These are phyloP conservation scores for Falco biarmicus DNA, from an alignment of 2,797 vertebrate species.

Conservation along the genomic window DNA sequence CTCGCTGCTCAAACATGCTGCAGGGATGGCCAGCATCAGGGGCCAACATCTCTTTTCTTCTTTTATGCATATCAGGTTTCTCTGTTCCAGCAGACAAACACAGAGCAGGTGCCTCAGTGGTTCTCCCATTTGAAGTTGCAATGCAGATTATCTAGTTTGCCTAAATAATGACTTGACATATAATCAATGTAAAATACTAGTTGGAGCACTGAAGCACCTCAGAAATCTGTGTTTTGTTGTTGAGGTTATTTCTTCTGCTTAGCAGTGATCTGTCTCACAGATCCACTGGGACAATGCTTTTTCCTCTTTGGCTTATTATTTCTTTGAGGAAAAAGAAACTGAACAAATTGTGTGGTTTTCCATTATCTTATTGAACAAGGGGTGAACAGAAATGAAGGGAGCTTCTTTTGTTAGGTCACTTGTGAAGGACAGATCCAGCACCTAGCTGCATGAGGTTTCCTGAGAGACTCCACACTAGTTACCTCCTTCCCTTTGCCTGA, in stretches of 20 bases:
- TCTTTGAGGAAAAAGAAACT: not conserved
- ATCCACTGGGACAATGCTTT: not conserved
- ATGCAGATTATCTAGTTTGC: not conserved
- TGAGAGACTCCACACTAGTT: not conserved
- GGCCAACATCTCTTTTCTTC: not conserved
- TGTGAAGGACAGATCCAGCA: not conserved
- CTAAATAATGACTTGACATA: conserved; percentile 12
- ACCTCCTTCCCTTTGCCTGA: not conserved
- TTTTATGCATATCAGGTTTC: not conserved
- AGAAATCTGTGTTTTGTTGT: not conserved
- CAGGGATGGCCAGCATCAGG: not conserved
- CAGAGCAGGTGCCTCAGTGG: not conserved
- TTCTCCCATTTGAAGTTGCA: not conserved
- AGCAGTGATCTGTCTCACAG: not conserved
- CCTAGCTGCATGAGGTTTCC: not conserved
- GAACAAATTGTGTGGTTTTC: not conserved
- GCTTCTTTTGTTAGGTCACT: not conserved
- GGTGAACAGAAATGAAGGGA: not conserved
- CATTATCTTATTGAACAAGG: not conserved
- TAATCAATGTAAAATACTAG: not conserved
- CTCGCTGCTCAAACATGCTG: not conserved
- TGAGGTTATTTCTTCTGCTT: not conserved
- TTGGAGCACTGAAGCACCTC: not conserved
- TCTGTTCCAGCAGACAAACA: not conserved
- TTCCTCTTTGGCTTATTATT: not conserved